Evolutionary conservation across 2,113 vertebrate genomes (phyloP).

Genomic region (Cyprinus carpio): DNA sequence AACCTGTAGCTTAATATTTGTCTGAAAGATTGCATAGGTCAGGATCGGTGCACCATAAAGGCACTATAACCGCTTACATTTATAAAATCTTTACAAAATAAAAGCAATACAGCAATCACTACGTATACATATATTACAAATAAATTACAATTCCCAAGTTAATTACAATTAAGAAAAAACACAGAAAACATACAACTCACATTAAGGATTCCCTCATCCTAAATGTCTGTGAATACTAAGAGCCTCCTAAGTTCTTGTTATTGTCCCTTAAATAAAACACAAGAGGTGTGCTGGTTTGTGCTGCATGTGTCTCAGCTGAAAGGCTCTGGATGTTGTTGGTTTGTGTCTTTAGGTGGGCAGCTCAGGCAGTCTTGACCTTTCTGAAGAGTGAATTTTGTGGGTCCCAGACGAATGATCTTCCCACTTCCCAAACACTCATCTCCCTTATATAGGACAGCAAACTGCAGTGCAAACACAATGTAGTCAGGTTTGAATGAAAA

Average conservation of each 20-base stretch:
- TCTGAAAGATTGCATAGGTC: background rate
- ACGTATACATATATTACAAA: background rate
- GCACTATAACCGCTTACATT: background rate
- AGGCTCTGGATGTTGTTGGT: constrained; percentile 53
- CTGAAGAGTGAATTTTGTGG: constrained; percentile 81
- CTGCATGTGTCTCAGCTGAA: constrained; percentile 57
- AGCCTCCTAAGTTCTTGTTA: background rate
- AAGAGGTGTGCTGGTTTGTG: background rate
- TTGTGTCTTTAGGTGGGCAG: background rate
- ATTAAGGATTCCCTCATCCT: background rate
- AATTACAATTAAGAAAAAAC: background rate
- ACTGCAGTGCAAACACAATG: constrained; percentile 72
- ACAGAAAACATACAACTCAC: no score
- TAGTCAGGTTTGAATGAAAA: background rate
- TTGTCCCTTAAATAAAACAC: background rate
- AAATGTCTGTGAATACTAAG: background rate
- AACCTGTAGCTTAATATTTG: background rate
- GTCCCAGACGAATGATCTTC: constrained; percentile 89
- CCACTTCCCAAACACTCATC: constrained; percentile 94
- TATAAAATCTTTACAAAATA: background rate
- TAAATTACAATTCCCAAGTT: background rate
- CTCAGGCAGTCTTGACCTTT: constrained; percentile 65
- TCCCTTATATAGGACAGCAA: constrained; percentile 92
- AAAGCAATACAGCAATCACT: background rate
- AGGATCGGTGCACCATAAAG: background rate